phyloP scores from a whole-genome alignment of 2,888 invertebrate genomes.

The Drosophila diplacantha region DNA sequence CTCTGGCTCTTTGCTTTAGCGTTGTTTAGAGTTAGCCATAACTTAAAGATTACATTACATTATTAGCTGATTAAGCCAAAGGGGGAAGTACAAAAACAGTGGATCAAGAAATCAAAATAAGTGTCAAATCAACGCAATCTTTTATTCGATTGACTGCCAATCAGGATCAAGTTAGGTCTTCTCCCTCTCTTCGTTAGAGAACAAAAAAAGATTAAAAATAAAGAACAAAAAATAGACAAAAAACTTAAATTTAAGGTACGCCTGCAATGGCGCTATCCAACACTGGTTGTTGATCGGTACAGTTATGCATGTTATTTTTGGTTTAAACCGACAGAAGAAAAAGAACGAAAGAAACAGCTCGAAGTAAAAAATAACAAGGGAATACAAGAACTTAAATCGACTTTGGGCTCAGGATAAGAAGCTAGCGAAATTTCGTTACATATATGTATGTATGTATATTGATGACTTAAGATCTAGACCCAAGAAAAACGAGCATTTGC shows the following conservation, averaged over 20 bases:
- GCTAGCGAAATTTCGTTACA: constrained; percentile 43
- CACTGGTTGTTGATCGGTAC: constrained; percentile 13
- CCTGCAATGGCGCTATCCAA: neutral
- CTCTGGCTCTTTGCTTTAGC: constrained; percentile 2
- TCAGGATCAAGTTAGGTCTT: constrained; percentile 15
- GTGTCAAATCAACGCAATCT: constrained; percentile 22
- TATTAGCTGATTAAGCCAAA: constrained; percentile 20
- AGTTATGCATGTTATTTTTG: constrained; percentile 24
- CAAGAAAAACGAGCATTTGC: constrained; percentile 37
- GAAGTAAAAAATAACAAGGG: constrained; percentile 6
- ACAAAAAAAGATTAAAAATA: neutral
- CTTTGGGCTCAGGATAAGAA: constrained; percentile 36
- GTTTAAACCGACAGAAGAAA: constrained; percentile 15
- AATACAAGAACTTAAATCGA: constrained; percentile 22
- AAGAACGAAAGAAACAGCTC: neutral
- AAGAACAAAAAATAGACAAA: constrained; percentile 23
- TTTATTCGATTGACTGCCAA: constrained; percentile 30
- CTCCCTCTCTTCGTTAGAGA: neutral
- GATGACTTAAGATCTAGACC: constrained; percentile 44
- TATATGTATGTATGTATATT: constrained; percentile 16
- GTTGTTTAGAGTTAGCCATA: constrained; percentile 35
- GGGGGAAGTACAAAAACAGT: constrained; percentile 13
- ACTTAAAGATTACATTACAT: constrained; percentile 37
- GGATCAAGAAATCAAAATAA: constrained; percentile 1
- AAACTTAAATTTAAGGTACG: constrained; percentile 15